Evolutionary conservation across 2,113 vertebrate genomes (phyloP), one percentile per base, ranked within the genome.

Genomic region (Natator depressus): DNA sequence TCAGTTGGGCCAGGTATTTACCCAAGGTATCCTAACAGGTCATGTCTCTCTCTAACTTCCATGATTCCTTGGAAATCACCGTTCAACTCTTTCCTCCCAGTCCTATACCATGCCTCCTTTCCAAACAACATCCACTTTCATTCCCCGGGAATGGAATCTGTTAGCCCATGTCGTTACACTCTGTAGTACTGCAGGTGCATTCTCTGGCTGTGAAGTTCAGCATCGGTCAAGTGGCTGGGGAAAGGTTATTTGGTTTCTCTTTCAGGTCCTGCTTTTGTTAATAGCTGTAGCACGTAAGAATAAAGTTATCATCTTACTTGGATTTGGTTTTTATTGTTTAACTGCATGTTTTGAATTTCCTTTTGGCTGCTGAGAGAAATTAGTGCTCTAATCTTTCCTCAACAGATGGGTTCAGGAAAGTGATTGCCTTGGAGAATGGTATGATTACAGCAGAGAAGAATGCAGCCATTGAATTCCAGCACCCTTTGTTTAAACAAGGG

Each of bases 331-430:
- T 20, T 42, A 89, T 94, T n/a, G 47, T 27, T 31, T 46, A 78
- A 78, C 11, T 84, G 0, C 51, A 5, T 90, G 22, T 84, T 57
- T 85, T 82, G 79, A 82, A 50, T 22, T 62, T 38, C 12, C 11
- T 42, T 42, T 46, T 46, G 47, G 17, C 31, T 53, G 5, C 22
- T 90, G 72, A 14, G 87, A 93, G 35, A 93, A 85, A 75, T 91
- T 1, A 49, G n/a, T 65, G 25, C 55, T 53, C 82, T 80, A 72
- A 80, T 91, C 13, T n/a, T 35, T 93, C 22, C 88, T 80, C 54
- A 49, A 53, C 94, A 98, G 98, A 98, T 97, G 98, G 98, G 29
- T 98, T 98, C 96, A 96, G 97, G 84, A 98, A 98, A 82, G 91
- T 98, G 91, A 92, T 98, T 76, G 89, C 95, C 51, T 65, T 96